Conservation (phyloP, 2,888 invertebrate species). For the Hydriomena furcata region DNA sequence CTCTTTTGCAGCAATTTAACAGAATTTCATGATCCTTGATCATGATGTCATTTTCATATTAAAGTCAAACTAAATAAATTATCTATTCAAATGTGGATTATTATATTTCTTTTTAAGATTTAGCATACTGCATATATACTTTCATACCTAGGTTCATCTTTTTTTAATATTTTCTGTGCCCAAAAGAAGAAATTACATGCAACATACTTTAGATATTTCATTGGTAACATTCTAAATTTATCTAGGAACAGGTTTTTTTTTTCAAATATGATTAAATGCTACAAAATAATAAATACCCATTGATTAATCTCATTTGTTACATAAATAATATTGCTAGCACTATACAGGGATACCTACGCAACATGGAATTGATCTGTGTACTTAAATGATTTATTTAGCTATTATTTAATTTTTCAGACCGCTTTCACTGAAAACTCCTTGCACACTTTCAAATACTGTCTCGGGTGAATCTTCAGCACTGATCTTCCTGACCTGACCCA, state of each 20-base stretch:
- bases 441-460: constrained; percentile 86
- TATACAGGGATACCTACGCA: constrained; percentile 1
- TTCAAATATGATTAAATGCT: constrained; percentile 4
- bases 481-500: constrained; percentile 88
- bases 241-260: not conserved
- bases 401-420: constrained; percentile 58
- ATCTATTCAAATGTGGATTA: no score
- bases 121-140: no score
- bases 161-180: no score
- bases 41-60: no score
- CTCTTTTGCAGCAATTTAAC: no score
- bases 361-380: constrained; percentile 42
- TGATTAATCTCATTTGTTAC: not conserved
- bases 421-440: constrained; percentile 71
- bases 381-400: constrained; percentile 49
- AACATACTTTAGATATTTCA: no score
- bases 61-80: no score
- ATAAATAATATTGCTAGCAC: constrained; percentile 3
- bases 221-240: no score
- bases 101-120: no score
- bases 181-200: no score
- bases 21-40: no score
- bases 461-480: constrained; percentile 87
- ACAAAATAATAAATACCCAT: constrained; percentile 4
- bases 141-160: no score